Percentiles rank a stretch among this genome's conserved stretches.
These are phyloP conservation scores for Microtus richardsoni DNA, from an alignment of 2,113 vertebrate species.

Conservation along the genomic window DNA sequence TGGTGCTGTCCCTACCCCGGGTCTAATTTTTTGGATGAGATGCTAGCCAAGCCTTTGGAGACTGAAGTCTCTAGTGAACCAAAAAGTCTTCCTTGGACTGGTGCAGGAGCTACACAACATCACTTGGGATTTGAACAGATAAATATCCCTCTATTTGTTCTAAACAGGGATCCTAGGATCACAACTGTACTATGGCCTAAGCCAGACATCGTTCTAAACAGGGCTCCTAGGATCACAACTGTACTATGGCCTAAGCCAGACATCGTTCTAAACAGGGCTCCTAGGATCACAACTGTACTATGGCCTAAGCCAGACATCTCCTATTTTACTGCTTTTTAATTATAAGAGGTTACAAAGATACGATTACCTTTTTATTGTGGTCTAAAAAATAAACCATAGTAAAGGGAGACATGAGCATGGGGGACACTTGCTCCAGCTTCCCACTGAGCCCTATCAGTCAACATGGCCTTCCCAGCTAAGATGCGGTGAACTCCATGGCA, in stretches of 20 bases:
- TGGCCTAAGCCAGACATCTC: no score
- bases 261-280: no score
- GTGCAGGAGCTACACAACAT: not conserved
- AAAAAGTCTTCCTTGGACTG: not conserved
- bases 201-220: no score
- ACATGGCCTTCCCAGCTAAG: not conserved
- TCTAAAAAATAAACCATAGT: not conserved
- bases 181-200: not conserved
- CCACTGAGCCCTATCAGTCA: not conserved
- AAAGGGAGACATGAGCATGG: not conserved
- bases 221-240: no score
- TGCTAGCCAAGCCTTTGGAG: no score
- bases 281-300: no score
- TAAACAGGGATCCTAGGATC: not conserved
- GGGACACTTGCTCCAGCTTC: not conserved
- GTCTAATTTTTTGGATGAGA: not conserved
- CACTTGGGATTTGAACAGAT: not conserved
- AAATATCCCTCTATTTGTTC: not conserved
- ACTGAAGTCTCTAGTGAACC: not conserved
- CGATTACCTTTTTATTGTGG: not conserved
- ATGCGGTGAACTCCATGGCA: accelerated
- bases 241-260: no score
- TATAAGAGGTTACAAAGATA: not conserved
- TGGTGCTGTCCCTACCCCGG: accelerated
- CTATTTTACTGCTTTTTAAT: not conserved